Percentiles rank a stretch among this genome's conserved stretches.
These are phyloP conservation scores for Oreocharis arfaki DNA, from an alignment of 2,113 vertebrate species.

Conservation along the genomic window DNA sequence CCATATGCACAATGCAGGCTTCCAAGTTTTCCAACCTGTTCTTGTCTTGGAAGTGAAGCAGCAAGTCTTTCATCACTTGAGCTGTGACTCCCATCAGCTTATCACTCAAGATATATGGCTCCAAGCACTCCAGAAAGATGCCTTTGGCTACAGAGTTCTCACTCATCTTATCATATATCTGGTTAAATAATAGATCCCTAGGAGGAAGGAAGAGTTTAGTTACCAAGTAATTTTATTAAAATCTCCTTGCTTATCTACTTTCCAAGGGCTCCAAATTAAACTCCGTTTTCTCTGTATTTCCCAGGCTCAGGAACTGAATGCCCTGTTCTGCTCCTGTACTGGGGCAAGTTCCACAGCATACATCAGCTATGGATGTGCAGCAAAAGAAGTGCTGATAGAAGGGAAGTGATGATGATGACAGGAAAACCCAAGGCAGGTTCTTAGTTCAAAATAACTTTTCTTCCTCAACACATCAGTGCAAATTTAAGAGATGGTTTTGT, in stretches of 20 bases:
- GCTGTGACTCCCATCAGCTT: constrained; percentile 89
- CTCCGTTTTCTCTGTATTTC: not conserved
- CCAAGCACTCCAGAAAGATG: constrained; percentile 91
- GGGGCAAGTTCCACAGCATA: not conserved
- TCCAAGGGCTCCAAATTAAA: not conserved
- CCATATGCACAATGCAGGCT: constrained; percentile 95
- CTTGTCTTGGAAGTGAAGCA: constrained; percentile 91
- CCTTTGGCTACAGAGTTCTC: constrained; percentile 93
- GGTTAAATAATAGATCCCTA: constrained; percentile 92
- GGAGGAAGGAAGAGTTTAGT: not conserved
- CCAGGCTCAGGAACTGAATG: not conserved
- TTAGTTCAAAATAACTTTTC: not conserved
- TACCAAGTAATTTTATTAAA: not conserved
- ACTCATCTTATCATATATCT: constrained; percentile 86
- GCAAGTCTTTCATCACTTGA: constrained; percentile 92
- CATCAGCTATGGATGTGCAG: not conserved
- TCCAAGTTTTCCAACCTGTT: constrained; percentile 93
- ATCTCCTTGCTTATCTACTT: not conserved
- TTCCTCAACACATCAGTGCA: not conserved
- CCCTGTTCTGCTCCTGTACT: not conserved
- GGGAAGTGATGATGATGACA: not conserved
- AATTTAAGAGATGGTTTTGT: not conserved
- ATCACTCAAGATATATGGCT: constrained; percentile 90
- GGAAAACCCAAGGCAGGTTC: not conserved
- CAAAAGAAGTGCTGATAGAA: not conserved